Percentiles rank a stretch among this genome's conserved stretches.
Evolutionary conservation across 2,113 vertebrate genomes (phyloP).

Genomic region (Pituophis catenifer): DNA sequence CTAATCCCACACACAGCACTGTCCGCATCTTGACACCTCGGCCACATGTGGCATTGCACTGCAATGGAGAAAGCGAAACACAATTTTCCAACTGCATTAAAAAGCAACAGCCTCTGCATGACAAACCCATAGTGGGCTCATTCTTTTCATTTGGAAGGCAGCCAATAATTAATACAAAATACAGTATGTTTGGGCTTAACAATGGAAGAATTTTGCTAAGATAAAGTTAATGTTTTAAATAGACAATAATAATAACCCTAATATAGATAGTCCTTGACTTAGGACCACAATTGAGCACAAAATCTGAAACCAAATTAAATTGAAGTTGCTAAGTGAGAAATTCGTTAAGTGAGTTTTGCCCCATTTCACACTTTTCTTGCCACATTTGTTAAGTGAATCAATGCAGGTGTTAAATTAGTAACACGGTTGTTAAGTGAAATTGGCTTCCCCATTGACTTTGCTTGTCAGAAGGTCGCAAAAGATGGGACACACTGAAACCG

Average conservation of each 20-base stretch:
- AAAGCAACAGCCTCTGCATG: neutral
- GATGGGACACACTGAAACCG: neutral
- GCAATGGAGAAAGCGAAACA: neutral
- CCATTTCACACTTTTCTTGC: neutral
- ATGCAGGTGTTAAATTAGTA: neutral
- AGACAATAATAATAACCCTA: neutral
- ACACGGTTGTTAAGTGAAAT: neutral
- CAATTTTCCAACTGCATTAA: neutral
- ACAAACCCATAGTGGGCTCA: neutral
- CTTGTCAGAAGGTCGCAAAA: neutral
- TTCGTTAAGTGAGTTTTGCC: neutral
- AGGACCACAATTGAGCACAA: neutral
- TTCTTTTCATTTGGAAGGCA: neutral
- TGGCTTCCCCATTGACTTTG: neutral
- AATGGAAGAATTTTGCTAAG: neutral
- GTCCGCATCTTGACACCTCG: constrained; percentile 71
- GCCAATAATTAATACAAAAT: neutral
- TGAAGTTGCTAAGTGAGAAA: neutral
- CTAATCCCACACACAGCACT: constrained; percentile 77
- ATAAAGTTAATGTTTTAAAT: neutral
- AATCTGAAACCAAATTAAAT: neutral
- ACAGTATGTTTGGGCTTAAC: neutral
- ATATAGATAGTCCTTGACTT: neutral
- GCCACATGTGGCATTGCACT: constrained; percentile 81
- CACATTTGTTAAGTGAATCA: neutral